Conservation (phyloP, 2,113 vertebrate genomes). For the Vulpes vulpes region DNA sequence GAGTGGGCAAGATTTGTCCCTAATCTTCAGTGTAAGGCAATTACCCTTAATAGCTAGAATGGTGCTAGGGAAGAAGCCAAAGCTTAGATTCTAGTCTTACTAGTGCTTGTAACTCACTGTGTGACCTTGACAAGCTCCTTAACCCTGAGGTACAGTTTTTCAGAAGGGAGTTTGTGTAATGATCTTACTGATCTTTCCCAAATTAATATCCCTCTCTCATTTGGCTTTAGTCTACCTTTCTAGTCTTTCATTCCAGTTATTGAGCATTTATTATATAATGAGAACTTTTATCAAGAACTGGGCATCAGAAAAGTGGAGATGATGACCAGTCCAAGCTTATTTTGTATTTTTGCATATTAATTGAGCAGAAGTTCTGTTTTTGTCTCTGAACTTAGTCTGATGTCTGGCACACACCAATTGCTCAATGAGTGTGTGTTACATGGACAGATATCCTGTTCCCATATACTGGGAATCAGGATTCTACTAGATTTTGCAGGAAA, state of each 20-base stretch:
- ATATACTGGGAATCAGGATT: neutral
- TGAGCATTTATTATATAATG: neutral
- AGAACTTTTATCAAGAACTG: neutral
- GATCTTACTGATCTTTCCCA: neutral
- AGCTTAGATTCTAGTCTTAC: neutral
- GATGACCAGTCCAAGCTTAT: neutral
- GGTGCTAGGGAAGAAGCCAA: neutral
- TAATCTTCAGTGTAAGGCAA: neutral
- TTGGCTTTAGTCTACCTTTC: neutral
- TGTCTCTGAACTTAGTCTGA: neutral
- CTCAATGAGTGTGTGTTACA: neutral
- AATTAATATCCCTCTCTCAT: neutral
- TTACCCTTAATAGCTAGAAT: neutral
- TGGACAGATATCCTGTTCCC: slow-evolving; percentile 9
- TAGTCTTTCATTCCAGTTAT: neutral
- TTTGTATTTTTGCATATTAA: neutral
- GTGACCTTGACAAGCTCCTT: neutral
- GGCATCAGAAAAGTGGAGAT: neutral
- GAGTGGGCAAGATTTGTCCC: neutral
- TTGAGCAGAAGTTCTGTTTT: slow-evolving; percentile 29
- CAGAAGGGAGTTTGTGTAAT: neutral
- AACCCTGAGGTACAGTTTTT: neutral
- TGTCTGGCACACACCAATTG: neutral
- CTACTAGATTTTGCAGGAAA: neutral
- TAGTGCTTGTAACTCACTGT: neutral